Evolutionary conservation across 2,797 vertebrate species (phyloP), one percentile per base, ranked within the genome.

Genomic region (Chiroxiphia lanceolata): DNA sequence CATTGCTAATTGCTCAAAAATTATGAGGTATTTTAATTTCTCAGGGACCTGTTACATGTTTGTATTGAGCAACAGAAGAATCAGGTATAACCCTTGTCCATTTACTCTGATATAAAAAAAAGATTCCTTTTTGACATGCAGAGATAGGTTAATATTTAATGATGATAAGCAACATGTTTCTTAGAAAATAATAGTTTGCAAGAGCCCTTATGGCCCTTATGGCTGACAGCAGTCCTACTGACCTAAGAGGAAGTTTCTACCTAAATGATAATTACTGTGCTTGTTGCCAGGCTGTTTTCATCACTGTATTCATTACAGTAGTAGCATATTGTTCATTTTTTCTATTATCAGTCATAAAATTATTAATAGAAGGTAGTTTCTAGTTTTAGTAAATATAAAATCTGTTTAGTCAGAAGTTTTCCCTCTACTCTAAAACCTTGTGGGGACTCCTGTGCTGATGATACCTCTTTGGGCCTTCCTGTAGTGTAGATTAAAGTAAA

Each of bases 71-170:
- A 94, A 90, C 22, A 81, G 19, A 42, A 59, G 54, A 71, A 69
- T 92, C 56, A 22, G 1, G 63, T 83, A 77, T 61, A 95, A 95
- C 87, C 83, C 76, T 85, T 87, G 87, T 51, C 60, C 65, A 15
- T 86, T 84, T 89, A 82, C 51, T 70, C 21, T 80, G 80, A 47
- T 74, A 74, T 20, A 6, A 57, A 45, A 44, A 80, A 71, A 81
- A 56, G 20, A 3, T 10, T 83, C n/a, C 31, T 29, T 82, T 94
- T 89, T 85, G 68, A 77, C 20, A 17, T 74, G 51, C 74, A 45
- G 65, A 61, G 50, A 44, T 61, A 19, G 33, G 95, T 95, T 95
- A 93, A 96, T 92, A 79, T 89, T 95, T 96, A 87, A 94, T 89
- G n/a, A 34, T 51, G 77, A 93, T 94, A 95, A 78, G 51, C 17